Percentiles rank a stretch among this genome's conserved stretches.
Conservation (phyloP, 2,113 vertebrate genomes). For the Dasyprocta punctata region DNA sequence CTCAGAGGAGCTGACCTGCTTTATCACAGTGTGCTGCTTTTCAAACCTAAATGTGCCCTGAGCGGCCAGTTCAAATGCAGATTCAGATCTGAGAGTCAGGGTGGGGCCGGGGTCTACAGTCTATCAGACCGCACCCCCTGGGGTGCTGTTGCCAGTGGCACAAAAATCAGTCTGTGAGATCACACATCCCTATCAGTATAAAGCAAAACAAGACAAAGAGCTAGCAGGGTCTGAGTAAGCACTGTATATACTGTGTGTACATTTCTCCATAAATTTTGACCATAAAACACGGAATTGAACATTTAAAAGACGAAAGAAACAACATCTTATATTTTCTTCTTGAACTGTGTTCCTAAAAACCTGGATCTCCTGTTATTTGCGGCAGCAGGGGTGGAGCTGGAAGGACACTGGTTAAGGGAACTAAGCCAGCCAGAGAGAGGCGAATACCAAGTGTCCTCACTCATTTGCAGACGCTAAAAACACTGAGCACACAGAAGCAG, state of each 20-base stretch:
- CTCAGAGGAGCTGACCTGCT: background rate
- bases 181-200: background rate
- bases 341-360: slow-evolving; percentile 28
- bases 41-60: background rate
- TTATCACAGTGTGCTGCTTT: background rate
- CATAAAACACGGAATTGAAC: background rate
- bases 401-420: background rate
- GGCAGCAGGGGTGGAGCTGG: background rate
- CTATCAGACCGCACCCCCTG: background rate
- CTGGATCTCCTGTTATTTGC: background rate
- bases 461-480: background rate
- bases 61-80: background rate
- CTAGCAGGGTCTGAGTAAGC: background rate
- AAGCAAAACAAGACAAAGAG: background rate
- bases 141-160: background rate
- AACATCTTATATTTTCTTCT: background rate
- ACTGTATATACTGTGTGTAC: background rate
- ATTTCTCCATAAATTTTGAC: background rate
- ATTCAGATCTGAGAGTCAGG: background rate
- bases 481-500: background rate
- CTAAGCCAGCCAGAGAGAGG: background rate
- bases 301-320: slow-evolving; percentile 30
- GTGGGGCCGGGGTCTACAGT: background rate
- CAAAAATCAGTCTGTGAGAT: background rate
- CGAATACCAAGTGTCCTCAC: background rate